Conservation (phyloP, 1,140 invertebrate genomes). For the Trinorchestia longiramus region DNA sequence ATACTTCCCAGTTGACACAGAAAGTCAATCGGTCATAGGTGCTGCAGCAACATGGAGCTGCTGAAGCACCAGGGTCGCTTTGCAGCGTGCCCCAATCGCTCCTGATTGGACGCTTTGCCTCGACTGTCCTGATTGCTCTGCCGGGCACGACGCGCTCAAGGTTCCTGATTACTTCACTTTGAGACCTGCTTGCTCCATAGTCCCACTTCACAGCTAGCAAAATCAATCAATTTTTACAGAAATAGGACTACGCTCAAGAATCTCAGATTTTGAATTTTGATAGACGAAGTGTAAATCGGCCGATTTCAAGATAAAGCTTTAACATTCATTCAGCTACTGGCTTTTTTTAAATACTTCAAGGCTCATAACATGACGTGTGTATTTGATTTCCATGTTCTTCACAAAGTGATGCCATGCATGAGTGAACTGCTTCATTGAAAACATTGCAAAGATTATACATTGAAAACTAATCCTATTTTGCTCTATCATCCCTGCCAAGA, state of each 20-base stretch:
- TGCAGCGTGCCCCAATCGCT: not conserved
- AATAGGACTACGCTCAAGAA: not conserved
- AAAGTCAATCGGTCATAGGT: not conserved
- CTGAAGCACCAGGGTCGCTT: not conserved
- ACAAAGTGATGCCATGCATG: too few species aligned
- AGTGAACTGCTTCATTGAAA: too few species aligned
- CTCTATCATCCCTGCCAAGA: too few species aligned
- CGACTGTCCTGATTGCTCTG: not conserved
- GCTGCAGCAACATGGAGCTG: too few species aligned
- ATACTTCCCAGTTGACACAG: not conserved
- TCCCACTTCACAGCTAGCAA: not conserved
- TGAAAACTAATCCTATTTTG: too few species aligned
- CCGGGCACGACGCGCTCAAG: not conserved
- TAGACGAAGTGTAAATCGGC: not conserved
- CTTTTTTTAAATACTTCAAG: not conserved
- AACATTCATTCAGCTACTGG: not conserved
- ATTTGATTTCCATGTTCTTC: not conserved
- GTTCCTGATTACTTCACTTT: not conserved
- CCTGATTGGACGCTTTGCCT: not conserved
- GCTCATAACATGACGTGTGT: not conserved
- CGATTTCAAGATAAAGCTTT: not conserved
- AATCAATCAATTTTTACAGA: not conserved
- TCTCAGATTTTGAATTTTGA: not conserved
- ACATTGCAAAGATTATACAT: too few species aligned
- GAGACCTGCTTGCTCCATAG: not conserved